These are phyloP conservation scores for Glaucopsyche alexis DNA, from an alignment of 2,888 invertebrate genomes.

Conservation along the genomic window DNA sequence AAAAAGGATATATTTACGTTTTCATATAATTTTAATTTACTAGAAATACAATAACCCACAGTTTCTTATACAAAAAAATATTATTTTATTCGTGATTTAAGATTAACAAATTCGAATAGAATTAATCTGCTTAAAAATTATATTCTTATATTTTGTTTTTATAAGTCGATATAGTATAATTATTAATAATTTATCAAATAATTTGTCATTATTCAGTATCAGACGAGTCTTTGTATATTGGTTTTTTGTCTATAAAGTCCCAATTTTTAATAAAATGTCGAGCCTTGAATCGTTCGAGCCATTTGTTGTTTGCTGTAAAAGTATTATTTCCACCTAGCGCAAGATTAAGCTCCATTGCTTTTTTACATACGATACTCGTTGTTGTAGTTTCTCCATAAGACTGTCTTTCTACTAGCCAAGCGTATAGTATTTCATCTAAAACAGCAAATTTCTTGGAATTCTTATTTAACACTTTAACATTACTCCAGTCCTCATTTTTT, in stretches of 20 bases:
- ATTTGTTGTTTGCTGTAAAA: background rate
- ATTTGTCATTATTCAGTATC: background rate
- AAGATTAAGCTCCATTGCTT: background rate
- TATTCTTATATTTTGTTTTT: no score
- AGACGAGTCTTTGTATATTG: background rate
- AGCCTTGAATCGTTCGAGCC: background rate
- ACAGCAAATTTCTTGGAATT: background rate
- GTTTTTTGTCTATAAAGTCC: background rate
- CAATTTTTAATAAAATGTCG: slow-evolving; percentile 4
- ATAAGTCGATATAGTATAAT: background rate
- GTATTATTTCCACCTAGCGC: background rate
- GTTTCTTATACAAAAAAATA: no score
- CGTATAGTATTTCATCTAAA: slow-evolving; percentile 1
- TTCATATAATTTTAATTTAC: no score
- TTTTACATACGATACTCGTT: background rate
- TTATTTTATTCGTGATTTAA: no score
- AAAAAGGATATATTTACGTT: no score
- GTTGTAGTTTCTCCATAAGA: slow-evolving; percentile 7
- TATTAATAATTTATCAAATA: background rate
- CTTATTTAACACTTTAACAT: slow-evolving; percentile 16
- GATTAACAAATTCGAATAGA: no score
- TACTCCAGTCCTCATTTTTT: slow-evolving; percentile 36
- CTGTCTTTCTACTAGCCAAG: slow-evolving; percentile 6
- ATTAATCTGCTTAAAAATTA: no score
- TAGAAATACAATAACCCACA: no score